Evolutionary conservation across 2,113 vertebrate genomes (phyloP).

Genomic region (Bettongia penicillata): DNA sequence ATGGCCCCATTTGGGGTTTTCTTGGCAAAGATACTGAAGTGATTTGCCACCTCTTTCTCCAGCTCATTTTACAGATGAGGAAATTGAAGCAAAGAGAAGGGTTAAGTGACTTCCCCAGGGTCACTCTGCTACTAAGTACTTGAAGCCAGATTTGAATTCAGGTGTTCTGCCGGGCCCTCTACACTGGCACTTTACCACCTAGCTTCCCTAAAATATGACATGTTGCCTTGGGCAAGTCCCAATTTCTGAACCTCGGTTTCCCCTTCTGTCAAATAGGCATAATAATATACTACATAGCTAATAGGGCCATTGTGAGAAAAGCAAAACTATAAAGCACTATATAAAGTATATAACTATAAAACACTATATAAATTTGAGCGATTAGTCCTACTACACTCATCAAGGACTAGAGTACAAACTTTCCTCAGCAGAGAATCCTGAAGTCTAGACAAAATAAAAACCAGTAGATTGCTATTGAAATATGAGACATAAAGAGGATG

Average conservation of each 20-base stretch:
- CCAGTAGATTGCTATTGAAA: conserved; percentile 54
- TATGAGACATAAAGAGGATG: conserved; percentile 34
- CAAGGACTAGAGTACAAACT: background rate
- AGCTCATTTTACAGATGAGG: background rate
- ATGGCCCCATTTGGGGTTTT: background rate
- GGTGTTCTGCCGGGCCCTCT: background rate
- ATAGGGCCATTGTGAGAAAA: background rate
- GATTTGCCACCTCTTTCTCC: no score
- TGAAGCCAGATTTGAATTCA: no score
- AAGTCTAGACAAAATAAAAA: background rate
- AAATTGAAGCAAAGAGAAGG: background rate
- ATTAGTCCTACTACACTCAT: background rate
- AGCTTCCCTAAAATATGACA: background rate
- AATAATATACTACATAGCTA: background rate
- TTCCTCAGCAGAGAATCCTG: background rate
- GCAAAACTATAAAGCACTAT: background rate
- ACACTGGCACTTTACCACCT: background rate
- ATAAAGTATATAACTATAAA: background rate
- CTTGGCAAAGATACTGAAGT: background rate
- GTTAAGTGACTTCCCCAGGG: background rate
- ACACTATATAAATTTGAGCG: background rate
- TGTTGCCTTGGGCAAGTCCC: background rate
- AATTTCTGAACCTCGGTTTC: background rate
- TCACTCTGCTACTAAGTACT: no score
- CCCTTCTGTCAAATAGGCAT: background rate